These are phyloP conservation scores for Ellobius talpinus DNA, from an alignment of 2,113 vertebrate genomes.

Conservation along the genomic window DNA sequence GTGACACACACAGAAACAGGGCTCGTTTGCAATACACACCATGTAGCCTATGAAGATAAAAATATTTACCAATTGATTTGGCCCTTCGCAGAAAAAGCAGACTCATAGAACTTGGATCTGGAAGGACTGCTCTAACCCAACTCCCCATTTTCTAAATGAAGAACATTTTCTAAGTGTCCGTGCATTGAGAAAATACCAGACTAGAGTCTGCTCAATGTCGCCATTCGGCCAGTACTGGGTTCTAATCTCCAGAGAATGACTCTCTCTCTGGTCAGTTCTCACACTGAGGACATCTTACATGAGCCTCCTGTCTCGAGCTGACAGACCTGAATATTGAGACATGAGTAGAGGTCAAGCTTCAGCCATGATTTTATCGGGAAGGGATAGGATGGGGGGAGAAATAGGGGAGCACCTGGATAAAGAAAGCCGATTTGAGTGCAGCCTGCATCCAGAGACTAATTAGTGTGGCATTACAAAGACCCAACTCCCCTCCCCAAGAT, in stretches of 20 bases:
- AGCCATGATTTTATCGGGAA: background rate
- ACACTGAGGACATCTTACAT: background rate
- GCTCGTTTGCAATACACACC: background rate
- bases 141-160: background rate
- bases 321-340: background rate
- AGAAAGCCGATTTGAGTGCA: background rate
- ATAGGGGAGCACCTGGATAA: background rate
- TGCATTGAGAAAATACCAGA: background rate
- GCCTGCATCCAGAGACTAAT: background rate
- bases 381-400: background rate
- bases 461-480: background rate
- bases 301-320: background rate
- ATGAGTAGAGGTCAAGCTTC: background rate
- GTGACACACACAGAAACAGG: background rate
- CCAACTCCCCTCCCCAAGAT: background rate
- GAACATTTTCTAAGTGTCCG: background rate
- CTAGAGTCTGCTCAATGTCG: background rate
- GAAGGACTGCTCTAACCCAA: background rate
- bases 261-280: background rate
- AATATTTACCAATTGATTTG: background rate
- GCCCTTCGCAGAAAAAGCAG: background rate
- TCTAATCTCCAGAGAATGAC: background rate
- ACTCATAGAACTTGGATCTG: background rate
- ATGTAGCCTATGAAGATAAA: background rate
- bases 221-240: background rate